Base-by-base conservation (phyloP, 1,140 invertebrate species). In the Cherax quadricarinatus region DNA sequence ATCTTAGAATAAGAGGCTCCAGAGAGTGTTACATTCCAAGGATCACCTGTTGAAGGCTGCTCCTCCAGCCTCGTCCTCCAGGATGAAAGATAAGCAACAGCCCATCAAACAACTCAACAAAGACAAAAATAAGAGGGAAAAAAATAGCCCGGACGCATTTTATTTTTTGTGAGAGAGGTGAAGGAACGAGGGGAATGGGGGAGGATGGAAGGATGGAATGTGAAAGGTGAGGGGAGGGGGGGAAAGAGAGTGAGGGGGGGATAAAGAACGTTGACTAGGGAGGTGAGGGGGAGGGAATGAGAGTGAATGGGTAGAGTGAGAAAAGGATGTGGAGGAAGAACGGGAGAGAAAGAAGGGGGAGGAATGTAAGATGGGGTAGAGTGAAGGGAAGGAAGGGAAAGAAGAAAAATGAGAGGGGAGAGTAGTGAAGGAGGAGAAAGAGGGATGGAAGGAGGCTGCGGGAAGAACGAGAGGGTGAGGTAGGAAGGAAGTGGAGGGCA, bases 51-150 rank as follows among this genome's bases (percentile, higher is more conserved):
- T 49, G 21, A 53, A 80, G 41, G 51, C 73, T 18, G 53, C 75
- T 57, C 16, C 75, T 41, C 75, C 24, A 24, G 16, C 75, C n/a
- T 49, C 86, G 86, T 87, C 70, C 16, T 78, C 48, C 18, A 41
- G 78, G 86, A 88, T 88, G 80, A 88, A 88, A 88, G 86, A 88
- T 41, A 88, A 57, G 24, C 86, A 79, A 16, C 51, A 73, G 86
- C 24, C 75, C 86, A 88, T 88, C 86, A 88, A 80, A 88, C 86
- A 88, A 57, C 80, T 51, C 53, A 57, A 57, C 53, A 57, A 57
- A 57, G 53, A 7, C 30, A 75, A 86, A 49, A 86, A 53, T 41
- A 51, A 48, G 18, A 66, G n/a, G n/a, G 24, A 73, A 53, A 70
- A n/a, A 83, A 57, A 83, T 24, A 83, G 53, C 49, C 30, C 1